Percentiles rank a stretch among this genome's conserved stretches.
Conservation (phyloP, 2,797 vertebrate genomes). For the Limnodromus scolopaceus region DNA sequence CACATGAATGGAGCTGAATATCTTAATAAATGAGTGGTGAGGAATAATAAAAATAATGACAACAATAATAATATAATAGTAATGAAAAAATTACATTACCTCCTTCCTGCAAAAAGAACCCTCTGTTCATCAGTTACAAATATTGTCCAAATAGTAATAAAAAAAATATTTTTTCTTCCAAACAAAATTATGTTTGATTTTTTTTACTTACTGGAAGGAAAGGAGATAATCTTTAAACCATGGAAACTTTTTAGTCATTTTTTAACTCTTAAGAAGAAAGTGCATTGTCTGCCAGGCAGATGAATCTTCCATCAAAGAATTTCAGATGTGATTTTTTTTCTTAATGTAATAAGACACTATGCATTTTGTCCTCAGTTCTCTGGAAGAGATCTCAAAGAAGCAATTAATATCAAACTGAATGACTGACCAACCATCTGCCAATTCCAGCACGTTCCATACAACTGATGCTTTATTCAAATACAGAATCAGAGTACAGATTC, state of each 20-base stretch:
- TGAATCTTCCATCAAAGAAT: constrained; percentile 30
- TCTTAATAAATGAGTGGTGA: background rate
- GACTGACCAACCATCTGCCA: constrained; percentile 60
- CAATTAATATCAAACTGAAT: constrained; percentile 67
- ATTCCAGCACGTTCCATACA: constrained; percentile 52
- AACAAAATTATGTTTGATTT: background rate
- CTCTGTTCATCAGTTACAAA: background rate
- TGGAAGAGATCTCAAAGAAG: constrained; percentile 57
- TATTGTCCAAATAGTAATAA: background rate
- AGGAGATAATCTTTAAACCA: constrained; percentile 45
- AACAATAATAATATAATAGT: too few relatives aligned
- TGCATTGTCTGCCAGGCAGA: constrained; percentile 7
- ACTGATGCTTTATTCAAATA: constrained; percentile 43
- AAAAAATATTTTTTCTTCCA: background rate
- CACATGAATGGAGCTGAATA: background rate
- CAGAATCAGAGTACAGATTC: constrained; percentile 9
- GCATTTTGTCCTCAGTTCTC: constrained; percentile 48
- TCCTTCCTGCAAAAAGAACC: background rate
- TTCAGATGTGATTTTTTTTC: constrained; percentile 46
- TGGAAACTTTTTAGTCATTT: background rate
- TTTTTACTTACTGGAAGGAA: background rate
- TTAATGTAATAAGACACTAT: constrained; percentile 39
- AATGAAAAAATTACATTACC: background rate
- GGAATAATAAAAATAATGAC: background rate
- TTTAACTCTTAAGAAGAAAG: constrained; percentile 25